Evolutionary conservation across 2,797 vertebrate genomes (phyloP).

Genomic region (Bovichtus diacanthus): DNA sequence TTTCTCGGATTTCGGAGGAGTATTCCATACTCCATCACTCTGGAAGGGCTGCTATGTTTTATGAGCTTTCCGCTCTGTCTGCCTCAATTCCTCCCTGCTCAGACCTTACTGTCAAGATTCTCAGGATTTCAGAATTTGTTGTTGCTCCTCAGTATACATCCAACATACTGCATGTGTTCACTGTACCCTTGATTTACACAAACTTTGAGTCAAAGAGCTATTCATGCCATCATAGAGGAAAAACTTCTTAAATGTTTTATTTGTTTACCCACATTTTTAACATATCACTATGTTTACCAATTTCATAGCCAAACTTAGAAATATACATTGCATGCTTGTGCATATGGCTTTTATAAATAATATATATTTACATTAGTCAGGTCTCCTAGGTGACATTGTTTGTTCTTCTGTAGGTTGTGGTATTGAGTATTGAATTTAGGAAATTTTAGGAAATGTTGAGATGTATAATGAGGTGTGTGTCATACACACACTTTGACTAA

Average conservation of each 20-base stretch:
- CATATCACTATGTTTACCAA: not conserved
- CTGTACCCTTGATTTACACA: not conserved
- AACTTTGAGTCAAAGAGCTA: not conserved
- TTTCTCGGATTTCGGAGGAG: conserved; percentile 37
- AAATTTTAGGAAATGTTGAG: not conserved
- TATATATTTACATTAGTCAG: not conserved
- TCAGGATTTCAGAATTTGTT: conserved; percentile 36
- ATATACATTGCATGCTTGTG: not conserved
- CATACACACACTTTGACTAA: not conserved
- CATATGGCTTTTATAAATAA: not conserved
- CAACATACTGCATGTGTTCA: not conserved
- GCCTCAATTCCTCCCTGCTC: not conserved
- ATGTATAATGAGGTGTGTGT: not conserved
- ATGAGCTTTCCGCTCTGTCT: conserved; percentile 28
- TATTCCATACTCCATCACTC: conserved; percentile 35
- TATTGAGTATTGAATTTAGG: not conserved
- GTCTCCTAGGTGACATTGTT: not conserved
- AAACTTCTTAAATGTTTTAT: not conserved
- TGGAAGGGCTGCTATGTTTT: conserved; percentile 24
- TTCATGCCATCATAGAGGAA: not conserved
- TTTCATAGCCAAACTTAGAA: not conserved
- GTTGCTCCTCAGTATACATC: conserved; percentile 46
- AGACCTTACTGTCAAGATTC: conserved; percentile 48
- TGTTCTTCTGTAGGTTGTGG: not conserved
- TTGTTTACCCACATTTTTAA: not conserved